Base-by-base conservation (phyloP, 2,113 vertebrate species). In the Muscicapa adusta region DNA sequence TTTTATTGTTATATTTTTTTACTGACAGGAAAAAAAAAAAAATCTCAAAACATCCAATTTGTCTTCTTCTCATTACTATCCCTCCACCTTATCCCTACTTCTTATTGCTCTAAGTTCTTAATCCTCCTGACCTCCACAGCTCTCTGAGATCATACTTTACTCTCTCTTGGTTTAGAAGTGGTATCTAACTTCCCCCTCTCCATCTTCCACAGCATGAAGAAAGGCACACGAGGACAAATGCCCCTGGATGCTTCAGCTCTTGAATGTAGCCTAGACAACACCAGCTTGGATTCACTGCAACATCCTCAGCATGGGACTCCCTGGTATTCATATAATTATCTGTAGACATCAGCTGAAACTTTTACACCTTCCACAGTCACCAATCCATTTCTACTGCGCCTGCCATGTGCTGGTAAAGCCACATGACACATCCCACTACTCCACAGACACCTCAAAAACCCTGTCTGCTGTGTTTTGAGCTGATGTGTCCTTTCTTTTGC, bases 331-430 rank as follows among this genome's bases (percentile, higher is more conserved):
- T 0, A 0, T n/a, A 79, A 74, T 40, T 93, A 31, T 73, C 26
- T 0, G 0, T n/a, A 89, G 29, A 34, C 14, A 51, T 36, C 38
- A 51, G 48, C 26, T 50, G 54, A 85, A 89, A 43, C 20, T 34
- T 68, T 18, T 47, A 67, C 13, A 68, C 8, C 12, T 74, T 73
- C 56, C 2, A 5, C 0, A 2, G n/a, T 84, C 45, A 75, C 5
- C 23, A 74, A 63, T 22, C 34, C 25, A 5, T 7, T 74, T 70
- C 29, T 67, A 23, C 3, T 2, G 9, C 28, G 6, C n/a, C 60
- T n/a, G 18, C 23, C 25, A n/a, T 1, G 8, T 0, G 3, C 19
- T 48, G 8, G 40, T 62, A 78, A 67, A 67, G 23, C 0, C 2
- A 51, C 4, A 2, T 54, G 68, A 48, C 34, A 65, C 14, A 63